Conservation (phyloP, 2,797 vertebrate genomes). For the Poecilia wingei region DNA sequence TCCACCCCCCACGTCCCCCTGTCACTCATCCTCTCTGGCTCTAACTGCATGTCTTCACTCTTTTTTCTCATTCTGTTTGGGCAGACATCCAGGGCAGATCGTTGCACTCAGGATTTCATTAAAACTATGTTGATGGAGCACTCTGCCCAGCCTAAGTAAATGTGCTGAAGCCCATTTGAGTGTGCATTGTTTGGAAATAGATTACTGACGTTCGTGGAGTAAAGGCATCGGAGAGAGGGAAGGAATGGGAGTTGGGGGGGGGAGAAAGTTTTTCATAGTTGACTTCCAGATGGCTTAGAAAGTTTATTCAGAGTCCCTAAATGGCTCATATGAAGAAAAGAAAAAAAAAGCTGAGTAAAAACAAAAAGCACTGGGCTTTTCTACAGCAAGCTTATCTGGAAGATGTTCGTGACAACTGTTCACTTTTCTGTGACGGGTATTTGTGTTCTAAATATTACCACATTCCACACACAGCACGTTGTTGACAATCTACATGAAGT, state of each 20-base stretch:
- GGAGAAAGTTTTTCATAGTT: constrained; percentile 51
- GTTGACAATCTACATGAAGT: constrained; percentile 45
- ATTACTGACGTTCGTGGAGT: constrained; percentile 62
- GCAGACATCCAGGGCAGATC: constrained; percentile 70
- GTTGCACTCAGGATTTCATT: constrained; percentile 76
- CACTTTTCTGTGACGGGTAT: constrained; percentile 28
- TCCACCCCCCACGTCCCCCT: constrained; percentile 31
- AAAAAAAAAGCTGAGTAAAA: constrained; percentile 23
- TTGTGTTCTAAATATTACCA: constrained; percentile 35
- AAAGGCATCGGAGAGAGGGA: constrained; percentile 36
- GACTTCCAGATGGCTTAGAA: constrained; percentile 49
- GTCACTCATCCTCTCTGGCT: constrained; percentile 34
- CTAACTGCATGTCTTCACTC: constrained; percentile 34
- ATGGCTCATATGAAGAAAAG: constrained; percentile 29
- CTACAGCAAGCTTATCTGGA: constrained; percentile 16
- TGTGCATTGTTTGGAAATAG: constrained; percentile 73
- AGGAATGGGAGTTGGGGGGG: constrained; percentile 6
- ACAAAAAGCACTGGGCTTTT: constrained; percentile 18
- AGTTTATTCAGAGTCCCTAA: constrained; percentile 48
- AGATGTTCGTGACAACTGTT: constrained; percentile 21
- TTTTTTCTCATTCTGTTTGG: constrained; percentile 58
- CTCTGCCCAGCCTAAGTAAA: constrained; percentile 75
- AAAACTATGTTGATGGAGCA: constrained; percentile 78
- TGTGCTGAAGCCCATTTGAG: constrained; percentile 71
- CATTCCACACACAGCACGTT: constrained; percentile 24